phyloP scores from a whole-genome alignment of 2,888 invertebrate genomes.

The Creontiades dilutus region DNA sequence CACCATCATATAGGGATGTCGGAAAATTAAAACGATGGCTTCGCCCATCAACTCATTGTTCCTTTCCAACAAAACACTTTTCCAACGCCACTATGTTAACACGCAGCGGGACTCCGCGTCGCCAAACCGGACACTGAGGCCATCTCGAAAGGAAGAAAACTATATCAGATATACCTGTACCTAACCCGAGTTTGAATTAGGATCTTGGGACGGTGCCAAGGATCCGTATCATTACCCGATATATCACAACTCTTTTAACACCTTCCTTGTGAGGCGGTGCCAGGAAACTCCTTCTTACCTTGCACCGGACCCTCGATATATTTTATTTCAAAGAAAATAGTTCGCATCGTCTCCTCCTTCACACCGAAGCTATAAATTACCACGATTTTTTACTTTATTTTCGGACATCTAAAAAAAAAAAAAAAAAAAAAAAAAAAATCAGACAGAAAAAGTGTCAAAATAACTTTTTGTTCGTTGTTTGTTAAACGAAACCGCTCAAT shows the following conservation, averaged over 20 bases:
- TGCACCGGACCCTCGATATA: conserved; percentile 51
- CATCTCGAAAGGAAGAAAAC: conserved; percentile 43
- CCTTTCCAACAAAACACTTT: too few relatives aligned
- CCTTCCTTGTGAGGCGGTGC: conserved; percentile 67
- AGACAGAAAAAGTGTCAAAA: neutral
- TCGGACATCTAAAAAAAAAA: neutral
- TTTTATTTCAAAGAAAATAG: conserved; percentile 67
- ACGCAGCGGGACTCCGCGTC: too few relatives aligned
- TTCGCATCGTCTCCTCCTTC: conserved; percentile 47
- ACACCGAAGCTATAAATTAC: neutral
- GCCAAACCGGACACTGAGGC: neutral
- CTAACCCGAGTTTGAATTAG: conserved; percentile 67
- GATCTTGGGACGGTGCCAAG: conserved; percentile 50
- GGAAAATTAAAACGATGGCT: too few relatives aligned
- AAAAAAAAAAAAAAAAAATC: neutral
- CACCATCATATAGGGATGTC: too few relatives aligned
- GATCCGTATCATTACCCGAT: conserved; percentile 69
- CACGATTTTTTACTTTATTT: neutral
- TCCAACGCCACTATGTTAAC: too few relatives aligned
- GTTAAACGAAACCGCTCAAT: too few relatives aligned
- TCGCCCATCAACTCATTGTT: too few relatives aligned
- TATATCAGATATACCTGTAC: conserved; percentile 57
- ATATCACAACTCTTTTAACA: conserved; percentile 69
- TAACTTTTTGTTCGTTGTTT: too few relatives aligned
- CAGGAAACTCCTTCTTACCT: conserved; percentile 59